Conservation (phyloP, 35 echinoderm and acorn worm genomes). For the Lytechinus pictus region DNA sequence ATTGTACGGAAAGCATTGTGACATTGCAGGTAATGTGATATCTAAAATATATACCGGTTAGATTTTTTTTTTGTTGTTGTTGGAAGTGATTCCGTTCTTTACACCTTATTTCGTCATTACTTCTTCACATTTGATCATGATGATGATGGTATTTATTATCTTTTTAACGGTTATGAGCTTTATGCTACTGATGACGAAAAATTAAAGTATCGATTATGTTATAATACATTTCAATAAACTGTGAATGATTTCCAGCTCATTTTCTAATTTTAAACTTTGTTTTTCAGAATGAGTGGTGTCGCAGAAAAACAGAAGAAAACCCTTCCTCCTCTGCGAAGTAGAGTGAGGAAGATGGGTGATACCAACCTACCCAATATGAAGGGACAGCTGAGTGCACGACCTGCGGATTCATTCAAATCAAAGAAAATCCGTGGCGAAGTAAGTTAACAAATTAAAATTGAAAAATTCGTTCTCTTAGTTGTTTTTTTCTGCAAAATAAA, state of each 20-base stretch:
- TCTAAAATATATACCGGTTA: neutral
- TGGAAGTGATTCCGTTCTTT: too few species aligned
- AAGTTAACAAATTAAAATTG: neutral
- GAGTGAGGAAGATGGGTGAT: neutral
- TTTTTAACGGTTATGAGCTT: neutral
- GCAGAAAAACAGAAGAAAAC: neutral
- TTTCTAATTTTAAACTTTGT: too few species aligned
- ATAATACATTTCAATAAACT: too few species aligned
- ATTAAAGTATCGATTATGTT: neutral
- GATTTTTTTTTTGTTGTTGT: too few species aligned
- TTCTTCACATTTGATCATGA: neutral
- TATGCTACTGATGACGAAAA: neutral
- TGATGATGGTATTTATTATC: neutral
- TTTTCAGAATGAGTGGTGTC: slow-evolving; percentile 9
- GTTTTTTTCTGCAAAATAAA: too few species aligned
- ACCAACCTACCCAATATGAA: neutral
- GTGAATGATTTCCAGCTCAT: too few species aligned
- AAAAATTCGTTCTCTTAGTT: too few species aligned
- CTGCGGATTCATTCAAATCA: neutral
- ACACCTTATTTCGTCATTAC: too few species aligned
- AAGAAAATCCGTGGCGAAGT: neutral
- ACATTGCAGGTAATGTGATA: neutral
- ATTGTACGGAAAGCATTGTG: neutral
- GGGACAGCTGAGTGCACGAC: neutral
- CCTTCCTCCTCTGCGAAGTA: neutral